A percentile compares a stretch with the other conserved stretches of the same genome.
phyloP scores from a whole-genome alignment of 2,113 vertebrate species.

The Mesitornis unicolor region DNA sequence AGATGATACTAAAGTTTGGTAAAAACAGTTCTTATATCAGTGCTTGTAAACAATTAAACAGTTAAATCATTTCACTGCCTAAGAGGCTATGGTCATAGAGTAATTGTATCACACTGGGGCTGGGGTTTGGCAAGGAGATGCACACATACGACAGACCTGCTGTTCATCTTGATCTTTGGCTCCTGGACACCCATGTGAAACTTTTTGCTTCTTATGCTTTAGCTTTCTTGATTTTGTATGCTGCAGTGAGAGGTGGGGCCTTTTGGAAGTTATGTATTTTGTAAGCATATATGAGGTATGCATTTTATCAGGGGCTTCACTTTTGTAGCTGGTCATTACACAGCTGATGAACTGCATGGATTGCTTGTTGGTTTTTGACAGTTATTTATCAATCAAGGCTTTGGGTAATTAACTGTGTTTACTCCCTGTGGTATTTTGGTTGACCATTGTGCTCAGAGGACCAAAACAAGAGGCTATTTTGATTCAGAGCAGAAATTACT shows the following conservation, averaged over 20 bases:
- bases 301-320: neutral
- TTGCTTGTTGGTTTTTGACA: neutral
- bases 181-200: neutral
- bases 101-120: neutral
- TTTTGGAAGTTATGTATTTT: neutral
- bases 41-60: neutral
- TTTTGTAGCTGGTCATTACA: neutral
- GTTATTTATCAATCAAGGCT: neutral
- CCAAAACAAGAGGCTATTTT: neutral
- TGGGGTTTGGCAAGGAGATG: neutral
- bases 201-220: neutral
- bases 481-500: neutral
- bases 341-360: neutral
- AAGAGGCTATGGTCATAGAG: rapidly evolving
- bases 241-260: neutral
- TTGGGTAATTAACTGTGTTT: neutral
- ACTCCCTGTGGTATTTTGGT: neutral
- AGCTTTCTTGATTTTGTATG: neutral
- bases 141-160: neutral
- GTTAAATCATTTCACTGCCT: neutral
- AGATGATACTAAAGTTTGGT: neutral
- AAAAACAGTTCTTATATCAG: neutral
- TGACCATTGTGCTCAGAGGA: neutral
- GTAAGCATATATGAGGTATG: neutral
- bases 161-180: neutral